phyloP scores from a whole-genome alignment of 2,113 vertebrate species.

The Crotalus tigris region DNA sequence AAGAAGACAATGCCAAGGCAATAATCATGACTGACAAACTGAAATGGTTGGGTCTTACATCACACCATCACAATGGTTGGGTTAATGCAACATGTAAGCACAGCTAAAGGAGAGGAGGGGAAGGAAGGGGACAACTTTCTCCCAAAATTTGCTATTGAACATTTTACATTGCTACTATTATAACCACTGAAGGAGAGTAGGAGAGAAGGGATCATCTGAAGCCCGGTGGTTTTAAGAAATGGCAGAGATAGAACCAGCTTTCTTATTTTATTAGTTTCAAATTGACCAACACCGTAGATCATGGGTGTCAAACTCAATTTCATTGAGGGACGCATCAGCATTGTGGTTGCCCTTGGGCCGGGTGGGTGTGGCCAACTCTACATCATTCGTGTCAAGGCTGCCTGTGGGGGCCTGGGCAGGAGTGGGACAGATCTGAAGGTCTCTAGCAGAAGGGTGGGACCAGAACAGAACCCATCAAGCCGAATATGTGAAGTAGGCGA shows the following conservation, averaged over 20 bases:
- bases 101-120: not conserved
- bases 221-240: not conserved
- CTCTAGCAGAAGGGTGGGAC: too few relatives aligned
- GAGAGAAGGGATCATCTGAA: not conserved
- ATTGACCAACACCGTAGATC: too few relatives aligned
- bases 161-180: not conserved
- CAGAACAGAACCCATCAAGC: too few relatives aligned
- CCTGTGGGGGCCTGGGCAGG: too few relatives aligned
- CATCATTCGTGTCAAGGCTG: too few relatives aligned
- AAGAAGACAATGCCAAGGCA: not conserved
- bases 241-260: not conserved
- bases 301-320: too few relatives aligned
- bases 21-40: not conserved
- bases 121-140: not conserved
- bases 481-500: too few relatives aligned
- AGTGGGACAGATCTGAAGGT: too few relatives aligned
- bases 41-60: not conserved
- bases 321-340: too few relatives aligned
- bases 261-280: not conserved
- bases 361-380: too few relatives aligned
- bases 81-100: not conserved
- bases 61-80: not conserved
- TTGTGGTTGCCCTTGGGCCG: too few relatives aligned
- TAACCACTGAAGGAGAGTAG: not conserved
- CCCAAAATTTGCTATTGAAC: not conserved